Base-by-base conservation (phyloP, 2,797 vertebrate species). In the Poecilia picta region DNA sequence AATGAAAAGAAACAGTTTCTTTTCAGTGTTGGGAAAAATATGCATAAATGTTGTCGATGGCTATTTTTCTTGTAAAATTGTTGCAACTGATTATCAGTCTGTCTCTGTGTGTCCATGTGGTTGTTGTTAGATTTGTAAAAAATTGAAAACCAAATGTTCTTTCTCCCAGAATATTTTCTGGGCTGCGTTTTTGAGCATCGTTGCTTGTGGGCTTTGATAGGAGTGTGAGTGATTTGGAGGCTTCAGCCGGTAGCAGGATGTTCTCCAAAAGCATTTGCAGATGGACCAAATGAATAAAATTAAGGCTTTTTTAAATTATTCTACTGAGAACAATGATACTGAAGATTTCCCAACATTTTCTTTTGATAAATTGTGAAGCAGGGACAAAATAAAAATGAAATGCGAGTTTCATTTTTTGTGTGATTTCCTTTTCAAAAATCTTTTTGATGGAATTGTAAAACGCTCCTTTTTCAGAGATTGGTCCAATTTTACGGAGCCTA, bases 161-260 rank as follows among this genome's bases (percentile, higher is more conserved):
- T 72, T 45, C 41, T 43, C 25, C 23, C 33, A 28, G 25, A 45
- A 71, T 41, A 71, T 71, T 72, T n/a, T 45, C 11, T 12, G 16
- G 39, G 68, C 68, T 45, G 39, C 2, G 20, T n/a, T 41, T 45
- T n/a, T 72, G 43, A 28, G n/a, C 41, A 18, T 46, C 68, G 0
- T 72, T 46, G n/a, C n/a, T 46, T 72, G 41, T 31, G 43, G 68
- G 68, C 0, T 72, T 72, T 46, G 11, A n/a, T 70, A 25, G n/a
- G 66, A 45, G 43, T 72, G 68, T 25, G 43, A 72, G 68, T 46
- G 68, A 31, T 15, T 72, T 10, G n/a, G n/a, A 72, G 68, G 68
- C 68, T 71, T 71, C 41, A 71, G 68, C 12, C 25, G 7, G 68
- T 3, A 53, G 33, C 39, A 16, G 73, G 36, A 41, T 12, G 10